Conservation (phyloP, 2,888 invertebrate genomes). For the Drosophila austrosaltans region DNA sequence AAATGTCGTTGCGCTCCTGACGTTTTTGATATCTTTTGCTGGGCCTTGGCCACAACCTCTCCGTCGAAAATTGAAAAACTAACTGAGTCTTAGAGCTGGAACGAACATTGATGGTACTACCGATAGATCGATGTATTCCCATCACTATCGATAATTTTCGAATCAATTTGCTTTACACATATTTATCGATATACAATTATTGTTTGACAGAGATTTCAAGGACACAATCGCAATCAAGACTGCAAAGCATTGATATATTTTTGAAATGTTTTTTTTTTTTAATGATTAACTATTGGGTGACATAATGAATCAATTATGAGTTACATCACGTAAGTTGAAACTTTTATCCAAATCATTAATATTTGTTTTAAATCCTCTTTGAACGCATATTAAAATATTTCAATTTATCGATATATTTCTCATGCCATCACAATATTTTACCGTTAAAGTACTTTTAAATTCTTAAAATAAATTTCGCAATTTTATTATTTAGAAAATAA, state of each 20-base stretch:
- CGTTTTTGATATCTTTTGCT: slow-evolving; percentile 41
- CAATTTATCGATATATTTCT: background rate
- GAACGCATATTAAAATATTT: background rate
- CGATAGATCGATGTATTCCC: too few species aligned
- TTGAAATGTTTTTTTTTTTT: too few species aligned
- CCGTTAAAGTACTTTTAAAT: background rate
- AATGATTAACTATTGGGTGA: too few species aligned
- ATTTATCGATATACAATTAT: background rate
- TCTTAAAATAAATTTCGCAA: background rate
- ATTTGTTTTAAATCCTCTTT: background rate
- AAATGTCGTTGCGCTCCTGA: slow-evolving; percentile 49
- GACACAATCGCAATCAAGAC: background rate
- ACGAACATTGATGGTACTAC: too few species aligned
- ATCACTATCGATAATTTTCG: too few species aligned
- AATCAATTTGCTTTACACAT: too few species aligned
- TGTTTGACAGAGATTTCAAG: background rate
- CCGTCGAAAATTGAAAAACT: slow-evolving; percentile 81
- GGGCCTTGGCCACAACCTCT: slow-evolving; percentile 71
- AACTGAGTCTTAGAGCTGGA: slow-evolving; percentile 62
- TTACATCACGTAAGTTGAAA: too few species aligned
- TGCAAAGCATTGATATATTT: too few species aligned
- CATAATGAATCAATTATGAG: too few species aligned
- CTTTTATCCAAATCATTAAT: too few species aligned
- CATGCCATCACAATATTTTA: background rate
- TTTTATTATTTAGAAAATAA: background rate